Percentiles rank a stretch among this genome's conserved stretches.
These are phyloP conservation scores for Sepiola atlantica DNA, from an alignment of 2,888 invertebrate species.

Conservation along the genomic window DNA sequence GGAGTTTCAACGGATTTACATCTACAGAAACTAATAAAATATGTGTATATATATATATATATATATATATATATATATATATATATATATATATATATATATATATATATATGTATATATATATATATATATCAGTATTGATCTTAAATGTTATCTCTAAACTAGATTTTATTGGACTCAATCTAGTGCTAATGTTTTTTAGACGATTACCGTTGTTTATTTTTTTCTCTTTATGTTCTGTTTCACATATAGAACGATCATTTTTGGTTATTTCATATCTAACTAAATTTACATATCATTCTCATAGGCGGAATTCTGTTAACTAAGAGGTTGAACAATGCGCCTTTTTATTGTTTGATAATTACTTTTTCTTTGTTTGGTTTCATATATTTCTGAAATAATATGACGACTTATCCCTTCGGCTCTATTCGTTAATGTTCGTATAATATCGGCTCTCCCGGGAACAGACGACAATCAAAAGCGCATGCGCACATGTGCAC, in stretches of 20 bases:
- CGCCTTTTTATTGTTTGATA: not conserved
- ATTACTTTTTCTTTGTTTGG: not conserved
- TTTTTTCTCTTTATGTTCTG: not conserved
- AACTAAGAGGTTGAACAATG: not conserved
- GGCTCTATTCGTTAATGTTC: not conserved
- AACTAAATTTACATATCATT: not conserved
- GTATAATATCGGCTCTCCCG: slow-evolving; percentile 11
- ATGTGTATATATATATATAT: too few species aligned
- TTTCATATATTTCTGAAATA: not conserved
- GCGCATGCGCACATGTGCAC: not conserved
- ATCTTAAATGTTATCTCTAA: too few species aligned
- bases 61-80: too few species aligned
- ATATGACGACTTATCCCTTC: slow-evolving; percentile 19
- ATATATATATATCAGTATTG: too few species aligned
- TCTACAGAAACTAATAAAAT: too few species aligned
- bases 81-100: too few species aligned
- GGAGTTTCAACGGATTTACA: too few species aligned
- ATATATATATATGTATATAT: too few species aligned
- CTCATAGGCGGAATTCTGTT: slow-evolving; percentile 4
- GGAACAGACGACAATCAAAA: not conserved
- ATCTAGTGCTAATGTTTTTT: too few species aligned
- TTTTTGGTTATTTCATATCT: not conserved
- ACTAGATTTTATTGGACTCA: too few species aligned
- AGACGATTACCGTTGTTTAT: not conserved
- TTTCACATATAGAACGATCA: not conserved